Percentiles rank a stretch among this genome's conserved stretches.
Conservation (phyloP, 2,113 vertebrate species). For the Phylloscopus trochilus region DNA sequence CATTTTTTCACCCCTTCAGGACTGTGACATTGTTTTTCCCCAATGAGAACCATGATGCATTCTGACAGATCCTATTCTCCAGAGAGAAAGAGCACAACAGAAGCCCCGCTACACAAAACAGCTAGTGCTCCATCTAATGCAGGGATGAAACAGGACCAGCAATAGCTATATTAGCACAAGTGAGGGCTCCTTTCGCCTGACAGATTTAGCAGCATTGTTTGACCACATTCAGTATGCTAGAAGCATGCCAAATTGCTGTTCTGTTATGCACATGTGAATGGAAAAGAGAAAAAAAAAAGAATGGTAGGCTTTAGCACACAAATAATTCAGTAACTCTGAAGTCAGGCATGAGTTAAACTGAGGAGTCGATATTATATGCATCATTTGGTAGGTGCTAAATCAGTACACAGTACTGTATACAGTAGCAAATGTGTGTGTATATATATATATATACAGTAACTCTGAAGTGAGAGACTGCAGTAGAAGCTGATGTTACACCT, state of each 20-base stretch:
- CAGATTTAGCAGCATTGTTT: conserved; percentile 6
- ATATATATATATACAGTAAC: background rate
- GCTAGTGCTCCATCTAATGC: background rate
- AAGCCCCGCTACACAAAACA: background rate
- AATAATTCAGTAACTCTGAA: background rate
- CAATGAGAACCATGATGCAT: background rate
- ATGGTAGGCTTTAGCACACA: background rate
- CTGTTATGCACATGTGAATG: background rate
- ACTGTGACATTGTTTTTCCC: background rate
- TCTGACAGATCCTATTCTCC: conserved; percentile 32
- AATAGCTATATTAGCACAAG: background rate
- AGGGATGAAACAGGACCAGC: background rate
- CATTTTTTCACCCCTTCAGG: background rate
- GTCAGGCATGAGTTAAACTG: background rate
- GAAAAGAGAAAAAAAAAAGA: background rate
- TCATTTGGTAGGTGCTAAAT: background rate
- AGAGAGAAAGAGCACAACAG: background rate
- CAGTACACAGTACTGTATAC: background rate
- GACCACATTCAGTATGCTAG: background rate
- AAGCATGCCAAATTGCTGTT: background rate
- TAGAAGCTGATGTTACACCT: background rate
- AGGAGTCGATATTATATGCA: background rate
- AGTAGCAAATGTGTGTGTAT: too few species aligned
- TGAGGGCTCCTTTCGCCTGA: background rate
- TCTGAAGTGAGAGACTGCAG: background rate